Evolutionary conservation across 30 jellyfish, hydroid and myxozoan species (phyloP), one percentile per base, ranked within the genome.

Genomic region (Hydra vulgaris): DNA sequence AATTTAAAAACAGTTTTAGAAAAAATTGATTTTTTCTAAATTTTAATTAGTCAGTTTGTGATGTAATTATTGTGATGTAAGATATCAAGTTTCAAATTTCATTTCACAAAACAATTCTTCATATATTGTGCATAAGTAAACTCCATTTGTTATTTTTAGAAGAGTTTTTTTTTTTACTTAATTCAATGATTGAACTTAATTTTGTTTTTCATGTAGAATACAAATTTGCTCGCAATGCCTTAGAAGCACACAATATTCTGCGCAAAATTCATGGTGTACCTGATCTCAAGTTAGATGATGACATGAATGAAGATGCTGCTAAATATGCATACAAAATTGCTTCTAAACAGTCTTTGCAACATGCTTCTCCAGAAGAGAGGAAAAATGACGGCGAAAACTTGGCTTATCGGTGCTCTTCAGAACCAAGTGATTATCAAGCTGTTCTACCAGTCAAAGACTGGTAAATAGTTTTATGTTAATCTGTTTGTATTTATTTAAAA

Each of bases 251-350:
- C 81, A 84, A 88, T 69, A 82, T 79, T 8, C 76, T 88, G 81
- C 94, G 96, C 20, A 83, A 78, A 67, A 78, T 88, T 26, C 96
- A 88, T 73, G 87, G 80, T n/a, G 76, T 89, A 3, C 55, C 80
- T 23, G 72, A 72, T 0, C 7, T 88, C 82, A 66, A 22, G 21
- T 66, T 88, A 8, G 88, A 88, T 81, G 73, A 83, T 5, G 74
- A 25, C 25, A 18, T 88, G 78, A 74, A 88, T 8, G 27, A 73
- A 53, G 88, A 70, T 22, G 94, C 97, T 0, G 88, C 88, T 22
- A 88, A 71, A 17, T 90, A 84, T 76, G 97, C 97, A 7, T 85
- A 86, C 26, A 76, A 73, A 12, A 24, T 90, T 69, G 97, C 97
- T 17, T 85, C 71, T 5, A 25, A 82, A 26, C 82, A 87, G 16